Base-by-base conservation (phyloP, 1,140 invertebrate species). In the Euwallacea fornicatus region DNA sequence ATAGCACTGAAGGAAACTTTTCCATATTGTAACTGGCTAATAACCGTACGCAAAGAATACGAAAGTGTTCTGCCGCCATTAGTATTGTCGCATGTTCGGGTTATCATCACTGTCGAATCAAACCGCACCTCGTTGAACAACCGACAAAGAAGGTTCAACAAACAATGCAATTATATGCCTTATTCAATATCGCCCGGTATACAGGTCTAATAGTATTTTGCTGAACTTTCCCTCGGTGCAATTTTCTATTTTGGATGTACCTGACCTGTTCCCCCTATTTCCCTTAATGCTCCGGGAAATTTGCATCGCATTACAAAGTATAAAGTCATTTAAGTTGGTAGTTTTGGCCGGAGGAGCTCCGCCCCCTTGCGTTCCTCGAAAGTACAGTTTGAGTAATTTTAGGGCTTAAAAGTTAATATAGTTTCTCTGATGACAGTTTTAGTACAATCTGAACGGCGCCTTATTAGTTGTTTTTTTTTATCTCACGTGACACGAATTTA, bases 271-370 rank as follows among this genome's bases (percentile, higher is more conserved):
- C 41, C 33, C 58, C 58, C 42, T 13, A 41, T 41, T 42, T 42
- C 10, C 42, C 58, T 41, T 60, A 60, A 60, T 60, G 13, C 11
- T 41, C 21, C 42, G 6, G 21, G 58, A 60, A 60, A 42, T 60
- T 60, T 60, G 58, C 58, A 60, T 42, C 16, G 11, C 58, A 60
- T 60, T 60, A 41, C 7, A 60, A 60, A 60, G 33, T 60, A 60
- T 60, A n/a, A 60, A 42, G 33, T 60, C 58, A 42, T 60, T 60
- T 60, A 60, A 56, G 46, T 50, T 50, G 46, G 46, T 50, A 50
- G 46, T 50, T 50, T 50, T 50, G 46, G 46, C 46, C 13, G 46
- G 9, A 13, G 46, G 46, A 33, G 4, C 21, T 33, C 21, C 21
- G 21, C 21, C 21, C 21, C 21, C 21, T 33, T 33, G 21, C 21